phyloP scores from a whole-genome alignment of 2,888 invertebrate genomes.

The Andrena marginata region DNA sequence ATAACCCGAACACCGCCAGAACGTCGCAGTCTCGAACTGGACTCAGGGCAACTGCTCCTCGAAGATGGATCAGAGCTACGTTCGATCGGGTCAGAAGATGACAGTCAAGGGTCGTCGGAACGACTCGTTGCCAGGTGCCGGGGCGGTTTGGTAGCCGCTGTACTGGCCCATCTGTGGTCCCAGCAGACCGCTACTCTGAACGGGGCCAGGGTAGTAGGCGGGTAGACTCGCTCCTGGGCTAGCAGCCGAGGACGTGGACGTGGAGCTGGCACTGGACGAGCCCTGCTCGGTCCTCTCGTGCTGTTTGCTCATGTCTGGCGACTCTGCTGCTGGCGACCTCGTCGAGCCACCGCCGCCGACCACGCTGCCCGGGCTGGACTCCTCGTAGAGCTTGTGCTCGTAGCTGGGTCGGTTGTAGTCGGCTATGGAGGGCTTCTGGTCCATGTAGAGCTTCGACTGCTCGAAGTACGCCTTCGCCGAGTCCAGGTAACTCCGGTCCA shows the following conservation, averaged over 20 bases:
- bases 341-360: conserved; percentile 84
- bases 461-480: conserved; percentile 91
- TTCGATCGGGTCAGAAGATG: conserved; percentile 92
- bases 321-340: conserved; percentile 87
- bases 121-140: conserved; percentile 87
- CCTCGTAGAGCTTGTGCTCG: conserved; percentile 88
- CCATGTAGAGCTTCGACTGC: conserved; percentile 91
- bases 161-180: conserved; percentile 90
- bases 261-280: conserved; percentile 83
- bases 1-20: conserved; percentile 2
- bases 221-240: conserved; percentile 85
- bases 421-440: conserved; percentile 87
- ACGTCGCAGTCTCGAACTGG: background rate
- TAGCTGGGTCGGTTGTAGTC: conserved; percentile 90
- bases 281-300: conserved; percentile 78
- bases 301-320: conserved; percentile 83
- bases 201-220: conserved; percentile 83
- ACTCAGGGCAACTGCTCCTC: conserved; percentile 62
- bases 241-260: conserved; percentile 88
- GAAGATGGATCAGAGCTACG: conserved; percentile 78
- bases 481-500: conserved; percentile 90
- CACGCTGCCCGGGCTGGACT: conserved; percentile 86
- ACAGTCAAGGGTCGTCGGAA: conserved; percentile 91
- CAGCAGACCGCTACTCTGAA: conserved; percentile 83
- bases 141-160: conserved; percentile 87